Evolutionary conservation across 2,888 invertebrate genomes (phyloP).

Genomic region (Argyresthia goedartella): DNA sequence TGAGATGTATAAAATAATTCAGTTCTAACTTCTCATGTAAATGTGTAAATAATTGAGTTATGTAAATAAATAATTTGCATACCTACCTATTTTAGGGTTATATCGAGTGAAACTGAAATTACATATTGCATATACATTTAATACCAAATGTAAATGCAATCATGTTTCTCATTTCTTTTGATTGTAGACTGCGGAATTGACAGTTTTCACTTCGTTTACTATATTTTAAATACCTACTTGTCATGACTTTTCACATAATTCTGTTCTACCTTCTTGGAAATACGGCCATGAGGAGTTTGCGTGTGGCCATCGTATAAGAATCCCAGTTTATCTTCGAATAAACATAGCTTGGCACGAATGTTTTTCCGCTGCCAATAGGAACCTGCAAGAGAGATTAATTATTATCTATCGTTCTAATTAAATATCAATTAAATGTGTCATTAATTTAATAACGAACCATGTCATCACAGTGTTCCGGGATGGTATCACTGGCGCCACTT

Average conservation of each 20-base stretch:
- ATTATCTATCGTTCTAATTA: neutral
- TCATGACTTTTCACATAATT: neutral
- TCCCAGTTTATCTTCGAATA: constrained; percentile 57
- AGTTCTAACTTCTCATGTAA: too few species aligned
- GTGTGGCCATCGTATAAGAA: constrained; percentile 56
- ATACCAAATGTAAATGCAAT: too few species aligned
- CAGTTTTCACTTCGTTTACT: too few species aligned
- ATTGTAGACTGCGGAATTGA: too few species aligned
- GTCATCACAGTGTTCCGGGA: neutral
- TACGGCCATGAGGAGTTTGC: constrained; percentile 52
- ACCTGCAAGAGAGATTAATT: constrained; percentile 28
- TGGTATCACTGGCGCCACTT: neutral
- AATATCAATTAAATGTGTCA: neutral
- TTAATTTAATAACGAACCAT: neutral
- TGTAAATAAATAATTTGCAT: too few species aligned
- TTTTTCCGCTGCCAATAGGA: constrained; percentile 56
- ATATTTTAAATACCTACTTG: neutral
- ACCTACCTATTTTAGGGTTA: too few species aligned
- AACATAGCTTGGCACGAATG: constrained; percentile 43
- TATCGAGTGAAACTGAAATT: too few species aligned
- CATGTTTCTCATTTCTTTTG: too few species aligned
- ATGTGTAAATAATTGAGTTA: too few species aligned
- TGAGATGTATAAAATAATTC: too few species aligned
- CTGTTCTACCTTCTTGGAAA: constrained; percentile 48
- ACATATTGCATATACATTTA: too few species aligned